Evolutionary conservation across 2,113 vertebrate genomes (phyloP).

Genomic region (Zapornia atra): DNA sequence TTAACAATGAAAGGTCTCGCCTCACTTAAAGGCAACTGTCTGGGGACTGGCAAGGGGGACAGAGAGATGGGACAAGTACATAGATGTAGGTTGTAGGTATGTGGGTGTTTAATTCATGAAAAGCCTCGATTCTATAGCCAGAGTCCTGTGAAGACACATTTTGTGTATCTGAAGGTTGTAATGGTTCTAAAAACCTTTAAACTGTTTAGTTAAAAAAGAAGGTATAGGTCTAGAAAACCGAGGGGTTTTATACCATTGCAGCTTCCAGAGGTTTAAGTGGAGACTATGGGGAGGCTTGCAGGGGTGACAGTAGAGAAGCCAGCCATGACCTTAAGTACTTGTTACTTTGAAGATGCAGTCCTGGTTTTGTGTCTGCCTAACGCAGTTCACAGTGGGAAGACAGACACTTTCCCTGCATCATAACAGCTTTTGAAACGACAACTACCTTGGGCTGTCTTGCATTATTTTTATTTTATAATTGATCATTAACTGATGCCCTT

Average conservation of each 20-base stretch:
- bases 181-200: neutral
- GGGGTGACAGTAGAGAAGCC: neutral
- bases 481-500: conserved; percentile 2
- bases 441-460: neutral
- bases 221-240: neutral
- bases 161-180: neutral
- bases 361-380: neutral
- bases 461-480: conserved; percentile 17
- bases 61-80: neutral
- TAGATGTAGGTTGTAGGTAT: neutral
- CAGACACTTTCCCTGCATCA: fast-evolving
- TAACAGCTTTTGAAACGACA: neutral
- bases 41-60: neutral
- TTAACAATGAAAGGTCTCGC: neutral
- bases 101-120: neutral
- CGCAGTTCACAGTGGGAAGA: neutral
- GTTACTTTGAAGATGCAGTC: neutral
- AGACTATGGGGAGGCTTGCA: neutral
- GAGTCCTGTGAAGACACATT: neutral
- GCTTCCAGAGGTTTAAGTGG: neutral
- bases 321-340: neutral
- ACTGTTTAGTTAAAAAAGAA: neutral
- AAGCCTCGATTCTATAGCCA: neutral
- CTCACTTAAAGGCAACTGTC: neutral
- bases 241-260: neutral